Percentiles rank a stretch among this genome's conserved stretches.
These are phyloP conservation scores for Oreonectes daqikongensis DNA, from an alignment of 2,797 vertebrate genomes.

Conservation along the genomic window DNA sequence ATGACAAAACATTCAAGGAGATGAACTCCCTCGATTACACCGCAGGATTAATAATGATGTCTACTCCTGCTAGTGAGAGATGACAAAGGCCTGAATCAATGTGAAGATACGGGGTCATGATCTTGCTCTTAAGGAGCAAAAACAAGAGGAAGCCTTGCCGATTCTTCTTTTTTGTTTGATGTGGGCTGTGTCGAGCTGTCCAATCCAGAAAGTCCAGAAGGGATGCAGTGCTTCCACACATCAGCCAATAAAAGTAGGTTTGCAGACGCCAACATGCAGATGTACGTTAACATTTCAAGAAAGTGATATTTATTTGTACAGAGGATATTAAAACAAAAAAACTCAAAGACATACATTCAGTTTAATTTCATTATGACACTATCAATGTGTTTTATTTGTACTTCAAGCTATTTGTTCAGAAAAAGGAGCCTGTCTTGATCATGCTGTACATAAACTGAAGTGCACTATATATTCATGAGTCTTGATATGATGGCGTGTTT, in stretches of 20 bases:
- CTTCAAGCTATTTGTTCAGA: conserved; percentile 27
- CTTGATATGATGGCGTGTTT: conserved; percentile 33
- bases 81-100: conserved; percentile 21
- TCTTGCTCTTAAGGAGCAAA: background rate
- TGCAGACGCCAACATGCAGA: conserved; percentile 34
- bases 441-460: conserved; percentile 48
- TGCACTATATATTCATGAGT: conserved; percentile 58
- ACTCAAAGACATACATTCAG: conserved; percentile 21
- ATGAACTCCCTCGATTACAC: conserved; percentile 59
- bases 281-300: conserved; percentile 37
- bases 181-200: conserved; percentile 25
- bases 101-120: background rate
- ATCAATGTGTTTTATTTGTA: conserved; percentile 22
- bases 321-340: conserved; percentile 29
- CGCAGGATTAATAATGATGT: conserved; percentile 54
- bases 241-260: conserved; percentile 36
- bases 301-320: conserved; percentile 22
- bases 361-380: background rate
- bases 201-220: conserved; percentile 11
- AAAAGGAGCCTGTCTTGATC: conserved; percentile 29
- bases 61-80: conserved; percentile 56
- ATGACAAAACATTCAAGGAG: conserved; percentile 68
- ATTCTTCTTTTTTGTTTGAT: conserved; percentile 2
- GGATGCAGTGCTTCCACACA: conserved; percentile 22
- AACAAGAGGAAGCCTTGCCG: background rate